Evolutionary conservation across 2,797 vertebrate genomes (phyloP), one percentile per base, ranked within the genome.

Genomic region (Manis javanica): DNA sequence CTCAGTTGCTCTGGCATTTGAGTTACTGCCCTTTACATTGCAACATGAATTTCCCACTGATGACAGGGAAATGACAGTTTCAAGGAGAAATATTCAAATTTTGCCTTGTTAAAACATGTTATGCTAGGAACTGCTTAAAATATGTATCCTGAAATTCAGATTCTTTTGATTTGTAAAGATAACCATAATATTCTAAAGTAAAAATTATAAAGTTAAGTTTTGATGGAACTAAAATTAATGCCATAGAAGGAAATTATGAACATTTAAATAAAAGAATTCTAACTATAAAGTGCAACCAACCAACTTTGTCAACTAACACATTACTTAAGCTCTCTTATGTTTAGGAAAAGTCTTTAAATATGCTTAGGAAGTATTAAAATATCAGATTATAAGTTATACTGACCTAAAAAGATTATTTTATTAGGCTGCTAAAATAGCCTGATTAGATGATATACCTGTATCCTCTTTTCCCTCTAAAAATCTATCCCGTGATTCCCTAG

Each of bases 331-430:
- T 68, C n/a, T 68, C 55, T 85, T 23, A 78, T 26, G 21, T 71
- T 91, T 66, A 87, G 31, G 57, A 91, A 95, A 94, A 84, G 46
- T 61, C 18, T 92, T 91, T 87, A 96, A 85, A 61, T 61, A 97
- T 31, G 29, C 13, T 87, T 53, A 95, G 9, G 23, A 64, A 7
- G 9, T 78, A n/a, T 34, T 87, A 81, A 89, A 81, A 42, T 78
- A 79, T 63, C 42, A 95, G 1, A 95, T 26, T 78, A 91, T 61
- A 87, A 90, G 82, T 63, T 94, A 86, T 26, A 87, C 4, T 78
- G 23, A 34, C 3, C 57, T 85, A 63, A 90, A 82, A 94, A 77
- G 63, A 91, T 66, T 82, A 75, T 81, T 75, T 92, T 61, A 74
- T 68, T 90, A 87, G 26, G 7, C 18, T 87, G 34, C 26, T 94